phyloP scores from a whole-genome alignment of 2,113 vertebrate genomes.

The Bungarus multicinctus region DNA sequence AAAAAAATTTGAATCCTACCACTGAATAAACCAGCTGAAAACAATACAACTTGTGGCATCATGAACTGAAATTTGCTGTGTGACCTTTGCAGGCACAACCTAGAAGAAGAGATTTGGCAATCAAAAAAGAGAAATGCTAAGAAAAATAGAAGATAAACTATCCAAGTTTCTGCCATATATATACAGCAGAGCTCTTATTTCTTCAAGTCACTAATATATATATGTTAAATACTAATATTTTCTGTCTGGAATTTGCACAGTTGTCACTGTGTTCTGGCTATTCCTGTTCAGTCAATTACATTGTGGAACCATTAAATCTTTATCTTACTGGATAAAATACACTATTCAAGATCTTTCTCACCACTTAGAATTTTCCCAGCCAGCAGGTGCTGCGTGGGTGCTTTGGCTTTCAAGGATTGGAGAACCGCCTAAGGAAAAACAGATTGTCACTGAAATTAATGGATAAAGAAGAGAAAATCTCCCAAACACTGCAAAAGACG shows the following conservation, averaged over 20 bases:
- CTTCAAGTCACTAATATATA: not conserved
- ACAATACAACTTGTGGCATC: not conserved
- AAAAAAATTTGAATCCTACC: no score
- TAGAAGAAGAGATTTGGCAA: not conserved
- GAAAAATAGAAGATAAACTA: not conserved
- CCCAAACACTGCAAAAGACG: not conserved
- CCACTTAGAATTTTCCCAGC: constrained; percentile 23
- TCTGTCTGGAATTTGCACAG: not conserved
- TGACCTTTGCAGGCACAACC: not conserved
- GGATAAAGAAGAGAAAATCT: constrained; percentile 26
- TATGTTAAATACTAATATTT: not conserved
- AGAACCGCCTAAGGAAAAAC: not conserved
- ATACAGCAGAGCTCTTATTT: not conserved
- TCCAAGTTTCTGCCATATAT: not conserved
- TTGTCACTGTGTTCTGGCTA: not conserved
- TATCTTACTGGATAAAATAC: constrained; percentile 51
- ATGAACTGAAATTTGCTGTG: not conserved
- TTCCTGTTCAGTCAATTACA: constrained; percentile 35
- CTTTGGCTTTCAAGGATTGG: not conserved
- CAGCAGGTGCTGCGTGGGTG: constrained; percentile 43
- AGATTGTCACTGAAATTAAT: constrained; percentile 42
- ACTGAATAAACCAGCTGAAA: not conserved
- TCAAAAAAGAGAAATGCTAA: not conserved
- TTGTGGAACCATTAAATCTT: constrained; percentile 32
- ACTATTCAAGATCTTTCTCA: constrained; percentile 42